Percentiles rank a stretch among this genome's conserved stretches.
These are phyloP conservation scores for Patiria pectinifera DNA, from an alignment of 53 echinoderm and acorn worm genomes.

Conservation along the genomic window DNA sequence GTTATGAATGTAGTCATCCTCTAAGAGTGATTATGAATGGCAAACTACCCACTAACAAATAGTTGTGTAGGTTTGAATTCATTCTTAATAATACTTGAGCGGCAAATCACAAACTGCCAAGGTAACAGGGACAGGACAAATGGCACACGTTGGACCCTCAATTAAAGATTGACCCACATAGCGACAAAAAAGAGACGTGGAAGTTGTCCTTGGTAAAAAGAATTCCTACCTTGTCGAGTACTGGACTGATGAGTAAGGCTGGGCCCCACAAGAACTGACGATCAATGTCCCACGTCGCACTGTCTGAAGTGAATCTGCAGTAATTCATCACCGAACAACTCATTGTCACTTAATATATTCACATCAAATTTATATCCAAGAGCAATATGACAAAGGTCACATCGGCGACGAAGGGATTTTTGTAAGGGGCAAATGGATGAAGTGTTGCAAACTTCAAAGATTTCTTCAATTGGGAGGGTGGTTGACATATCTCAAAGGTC, in stretches of 20 bases:
- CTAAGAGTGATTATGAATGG: no score
- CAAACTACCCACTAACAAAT: no score
- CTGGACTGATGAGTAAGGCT: slow-evolving; percentile 85
- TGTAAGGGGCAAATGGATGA: no score
- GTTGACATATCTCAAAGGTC: no score
- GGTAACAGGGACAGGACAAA: no score
- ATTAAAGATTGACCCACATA: not conserved
- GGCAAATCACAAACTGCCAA: no score
- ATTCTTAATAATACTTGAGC: no score
- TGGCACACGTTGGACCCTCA: not conserved
- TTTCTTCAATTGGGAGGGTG: no score
- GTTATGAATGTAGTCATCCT: no score
- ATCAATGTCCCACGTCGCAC: slow-evolving; percentile 79
- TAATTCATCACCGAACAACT: not conserved
- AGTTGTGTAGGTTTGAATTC: no score
- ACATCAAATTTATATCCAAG: not conserved
- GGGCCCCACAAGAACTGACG: slow-evolving; percentile 97
- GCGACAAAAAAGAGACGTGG: not conserved
- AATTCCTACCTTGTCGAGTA: slow-evolving; percentile 78
- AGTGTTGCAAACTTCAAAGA: no score
- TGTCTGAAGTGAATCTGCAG: slow-evolving; percentile 83
- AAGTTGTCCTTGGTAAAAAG: not conserved
- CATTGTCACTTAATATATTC: not conserved
- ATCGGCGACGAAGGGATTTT: no score
- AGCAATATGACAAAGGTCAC: not conserved